Percentiles rank a stretch among this genome's conserved stretches.
These are phyloP conservation scores for Thaleichthys pacificus DNA, from an alignment of 2,797 vertebrate species.

Conservation along the genomic window DNA sequence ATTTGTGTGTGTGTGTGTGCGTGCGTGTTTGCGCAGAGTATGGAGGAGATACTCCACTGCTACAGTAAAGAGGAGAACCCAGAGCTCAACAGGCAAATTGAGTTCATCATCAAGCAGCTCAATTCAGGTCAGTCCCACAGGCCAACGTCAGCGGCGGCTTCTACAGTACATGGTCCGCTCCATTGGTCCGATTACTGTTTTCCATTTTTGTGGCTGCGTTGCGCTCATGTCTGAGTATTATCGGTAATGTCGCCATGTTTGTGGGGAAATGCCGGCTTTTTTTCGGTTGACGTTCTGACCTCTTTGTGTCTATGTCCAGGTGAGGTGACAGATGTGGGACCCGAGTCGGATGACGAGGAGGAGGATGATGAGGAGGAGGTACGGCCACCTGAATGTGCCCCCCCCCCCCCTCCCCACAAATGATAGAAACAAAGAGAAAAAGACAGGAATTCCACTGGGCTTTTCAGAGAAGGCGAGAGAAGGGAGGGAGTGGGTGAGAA, in stretches of 20 bases:
- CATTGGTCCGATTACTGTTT: background rate
- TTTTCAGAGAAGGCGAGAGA: background rate
- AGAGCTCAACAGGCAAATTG: conserved; percentile 88
- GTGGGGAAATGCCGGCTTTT: too few relatives aligned
- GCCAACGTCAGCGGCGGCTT: background rate
- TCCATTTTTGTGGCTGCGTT: background rate
- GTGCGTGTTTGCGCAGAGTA: conserved; percentile 73
- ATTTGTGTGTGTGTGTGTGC: conserved; percentile 12
- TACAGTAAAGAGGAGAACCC: conserved; percentile 89
- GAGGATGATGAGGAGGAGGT: conserved; percentile 73
- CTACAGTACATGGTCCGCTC: background rate
- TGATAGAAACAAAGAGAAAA: background rate
- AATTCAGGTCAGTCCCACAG: conserved; percentile 80
- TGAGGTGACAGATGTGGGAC: background rate
- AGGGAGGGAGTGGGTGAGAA: too few relatives aligned
- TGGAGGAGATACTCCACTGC: conserved; percentile 91
- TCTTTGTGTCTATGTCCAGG: background rate
- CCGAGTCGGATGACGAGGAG: conserved; percentile 10
- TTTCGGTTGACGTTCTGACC: background rate
- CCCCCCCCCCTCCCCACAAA: background rate
- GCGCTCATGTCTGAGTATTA: too few relatives aligned
- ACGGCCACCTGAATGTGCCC: conserved; percentile 35
- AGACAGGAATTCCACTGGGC: background rate
- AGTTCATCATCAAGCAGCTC: conserved; percentile 92
- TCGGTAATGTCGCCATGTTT: too few relatives aligned